Conservation (phyloP, 2,797 vertebrate genomes). For the Falco concolor region DNA sequence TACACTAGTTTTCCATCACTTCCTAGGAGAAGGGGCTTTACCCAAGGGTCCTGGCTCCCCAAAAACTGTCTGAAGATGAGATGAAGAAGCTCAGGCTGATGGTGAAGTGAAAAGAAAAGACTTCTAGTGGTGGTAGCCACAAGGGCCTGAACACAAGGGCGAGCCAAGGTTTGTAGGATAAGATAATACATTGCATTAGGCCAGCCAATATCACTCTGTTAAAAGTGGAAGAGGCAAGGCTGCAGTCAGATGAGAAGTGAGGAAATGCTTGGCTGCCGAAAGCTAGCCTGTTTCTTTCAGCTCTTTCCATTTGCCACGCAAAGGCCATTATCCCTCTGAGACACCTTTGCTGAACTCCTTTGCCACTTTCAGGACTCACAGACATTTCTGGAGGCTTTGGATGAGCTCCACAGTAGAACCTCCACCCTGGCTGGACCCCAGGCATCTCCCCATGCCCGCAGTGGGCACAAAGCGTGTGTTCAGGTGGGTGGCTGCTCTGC, state of each 20-base stretch:
- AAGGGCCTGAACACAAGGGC: background rate
- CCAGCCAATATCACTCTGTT: background rate
- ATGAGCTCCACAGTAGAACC: background rate
- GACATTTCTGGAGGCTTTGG: background rate
- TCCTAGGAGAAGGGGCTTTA: background rate
- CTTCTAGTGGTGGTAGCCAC: background rate
- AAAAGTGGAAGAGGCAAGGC: background rate
- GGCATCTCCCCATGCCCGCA: fast-evolving
- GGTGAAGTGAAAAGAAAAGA: background rate
- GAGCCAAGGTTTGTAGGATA: background rate
- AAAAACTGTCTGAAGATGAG: background rate
- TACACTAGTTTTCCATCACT: background rate
- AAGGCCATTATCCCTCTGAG: background rate
- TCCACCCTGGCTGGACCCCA: background rate
- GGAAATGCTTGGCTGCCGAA: background rate
- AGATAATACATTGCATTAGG: background rate
- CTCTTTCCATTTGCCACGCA: background rate
- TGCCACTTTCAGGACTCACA: background rate
- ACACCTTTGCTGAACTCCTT: background rate
- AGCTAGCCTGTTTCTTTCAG: background rate
- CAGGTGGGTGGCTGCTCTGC: background rate
- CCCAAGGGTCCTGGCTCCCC: background rate
- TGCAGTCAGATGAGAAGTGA: background rate
- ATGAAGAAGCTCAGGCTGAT: background rate
- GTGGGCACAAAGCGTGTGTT: background rate